Evolutionary conservation across 2,888 invertebrate species (phyloP).

Genomic region (Prionchulus punctatus): DNA sequence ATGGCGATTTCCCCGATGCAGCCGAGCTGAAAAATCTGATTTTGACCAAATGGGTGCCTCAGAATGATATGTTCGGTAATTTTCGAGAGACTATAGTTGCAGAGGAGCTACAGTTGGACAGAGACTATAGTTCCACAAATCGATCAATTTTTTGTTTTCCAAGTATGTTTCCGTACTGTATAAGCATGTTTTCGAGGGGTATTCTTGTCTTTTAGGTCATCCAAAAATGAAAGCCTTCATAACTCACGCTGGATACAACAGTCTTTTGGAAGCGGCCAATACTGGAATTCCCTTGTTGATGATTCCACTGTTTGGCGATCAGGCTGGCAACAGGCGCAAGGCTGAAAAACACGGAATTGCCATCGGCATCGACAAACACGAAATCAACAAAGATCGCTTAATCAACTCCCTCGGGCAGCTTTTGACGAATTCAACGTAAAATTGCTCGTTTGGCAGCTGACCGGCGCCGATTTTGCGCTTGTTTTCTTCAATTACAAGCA

Average conservation of each 20-base stretch:
- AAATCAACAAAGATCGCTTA: too few species aligned
- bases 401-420: too few species aligned
- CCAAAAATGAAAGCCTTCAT: conserved; percentile 19
- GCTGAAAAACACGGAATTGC: conserved; percentile 12
- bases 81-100: too few species aligned
- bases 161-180: too few species aligned
- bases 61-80: conserved; percentile 33
- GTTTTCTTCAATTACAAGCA: conserved; percentile 7
- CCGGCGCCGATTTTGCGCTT: too few species aligned
- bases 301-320: conserved; percentile 19
- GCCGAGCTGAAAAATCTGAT: conserved; percentile 23
- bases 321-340: conserved; percentile 14
- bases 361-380: conserved; percentile 10
- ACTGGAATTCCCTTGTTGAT: conserved; percentile 18
- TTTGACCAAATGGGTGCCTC: conserved; percentile 31
- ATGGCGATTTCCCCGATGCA: conserved; percentile 6
- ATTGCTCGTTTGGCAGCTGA: too few species aligned
- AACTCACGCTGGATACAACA: conserved; percentile 24
- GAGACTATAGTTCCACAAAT: too few species aligned
- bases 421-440: too few species aligned
- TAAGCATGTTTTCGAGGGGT: too few species aligned
- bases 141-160: too few species aligned
- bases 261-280: conserved; percentile 21
- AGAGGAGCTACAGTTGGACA: too few species aligned
- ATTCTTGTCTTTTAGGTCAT: conserved; percentile 16